These are phyloP conservation scores for Sturmia bella DNA, from an alignment of 2,888 invertebrate genomes.

Conservation along the genomic window DNA sequence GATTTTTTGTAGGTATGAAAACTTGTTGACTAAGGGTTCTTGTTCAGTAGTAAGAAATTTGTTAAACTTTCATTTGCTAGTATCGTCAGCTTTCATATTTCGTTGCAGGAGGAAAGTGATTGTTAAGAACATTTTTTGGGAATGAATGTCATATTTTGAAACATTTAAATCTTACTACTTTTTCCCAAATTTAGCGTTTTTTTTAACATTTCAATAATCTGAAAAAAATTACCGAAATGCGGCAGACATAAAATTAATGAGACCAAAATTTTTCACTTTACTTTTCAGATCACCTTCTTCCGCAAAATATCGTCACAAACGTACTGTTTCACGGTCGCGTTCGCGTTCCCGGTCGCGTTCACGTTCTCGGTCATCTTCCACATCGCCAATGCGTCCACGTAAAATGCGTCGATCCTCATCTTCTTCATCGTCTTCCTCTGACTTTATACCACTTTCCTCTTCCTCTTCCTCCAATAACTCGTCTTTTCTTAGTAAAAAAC, in stretches of 20 bases:
- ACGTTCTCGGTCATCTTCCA: slow-evolving; percentile 75
- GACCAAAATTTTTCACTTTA: slow-evolving; percentile 34
- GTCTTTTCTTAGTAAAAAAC: slow-evolving; percentile 75
- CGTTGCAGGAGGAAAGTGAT: too few species aligned
- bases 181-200: too few species aligned
- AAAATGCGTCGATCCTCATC: slow-evolving; percentile 82
- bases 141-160: too few species aligned
- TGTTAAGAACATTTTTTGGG: too few species aligned
- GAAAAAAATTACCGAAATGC: too few species aligned
- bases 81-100: too few species aligned
- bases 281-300: slow-evolving; percentile 75
- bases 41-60: too few species aligned
- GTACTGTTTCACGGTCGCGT: slow-evolving; percentile 74
- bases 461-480: slow-evolving; percentile 70
- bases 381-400: slow-evolving; percentile 83
- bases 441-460: slow-evolving; percentile 77
- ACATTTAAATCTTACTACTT: too few species aligned
- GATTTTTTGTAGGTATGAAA: too few species aligned
- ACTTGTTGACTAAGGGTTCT: too few species aligned
- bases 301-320: slow-evolving; percentile 76
- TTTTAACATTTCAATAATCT: not conserved
- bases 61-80: too few species aligned
- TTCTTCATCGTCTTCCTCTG: slow-evolving; percentile 74
- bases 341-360: slow-evolving; percentile 74
- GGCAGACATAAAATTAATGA: not conserved